Base-by-base conservation (phyloP, 92 coral and sea anemone genomes). In the Montipora capitata region DNA sequence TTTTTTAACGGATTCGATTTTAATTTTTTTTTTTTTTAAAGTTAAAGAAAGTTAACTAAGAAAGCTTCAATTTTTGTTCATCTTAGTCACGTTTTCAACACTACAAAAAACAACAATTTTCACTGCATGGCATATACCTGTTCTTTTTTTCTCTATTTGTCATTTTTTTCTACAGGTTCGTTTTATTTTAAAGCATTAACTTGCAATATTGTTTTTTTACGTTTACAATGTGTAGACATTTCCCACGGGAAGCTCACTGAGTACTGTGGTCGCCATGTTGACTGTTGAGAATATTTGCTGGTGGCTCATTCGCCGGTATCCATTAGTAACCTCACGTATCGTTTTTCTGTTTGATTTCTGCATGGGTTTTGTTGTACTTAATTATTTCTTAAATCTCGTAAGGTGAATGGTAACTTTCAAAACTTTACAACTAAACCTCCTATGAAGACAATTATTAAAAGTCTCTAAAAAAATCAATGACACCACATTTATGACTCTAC, bases 211-310 rank as follows among this genome's bases (percentile, higher is more conserved):
- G 35, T 27, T 27, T 27, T 27, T 69, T 69, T 70, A 69, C 3
- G 6, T n/a, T 18, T n/a, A 17, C 20, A 57, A 42, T 7, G 35
- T 18, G 70, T 40, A 45, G 79, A 52, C 20, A 27, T 83, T 82
- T 83, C 87, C 87, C 87, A 83, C 87, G 87, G 87, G 87, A 83
- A 83, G 76, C 27, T 69, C 15, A 54, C 45, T 18, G 68, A 81
- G 51, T 40, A 4, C 2, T n/a, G 4, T 68, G 51, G 57, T 69
- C 67, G 16, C 52, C 18, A 4, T 39, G 41, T 68, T 38, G 14
- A 38, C 41, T 3, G 40, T 48, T 35, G 49, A 40, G 67, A 3
- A 64, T 49, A 49, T 52, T 62, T 49, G 72, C 85, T 68, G 85
- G 85, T 81, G 85, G 85, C 68, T 15, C 10, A 52, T 69, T 68